Base-by-base conservation (phyloP, 2,113 vertebrate genomes). In the Peromyscus leucopus region DNA sequence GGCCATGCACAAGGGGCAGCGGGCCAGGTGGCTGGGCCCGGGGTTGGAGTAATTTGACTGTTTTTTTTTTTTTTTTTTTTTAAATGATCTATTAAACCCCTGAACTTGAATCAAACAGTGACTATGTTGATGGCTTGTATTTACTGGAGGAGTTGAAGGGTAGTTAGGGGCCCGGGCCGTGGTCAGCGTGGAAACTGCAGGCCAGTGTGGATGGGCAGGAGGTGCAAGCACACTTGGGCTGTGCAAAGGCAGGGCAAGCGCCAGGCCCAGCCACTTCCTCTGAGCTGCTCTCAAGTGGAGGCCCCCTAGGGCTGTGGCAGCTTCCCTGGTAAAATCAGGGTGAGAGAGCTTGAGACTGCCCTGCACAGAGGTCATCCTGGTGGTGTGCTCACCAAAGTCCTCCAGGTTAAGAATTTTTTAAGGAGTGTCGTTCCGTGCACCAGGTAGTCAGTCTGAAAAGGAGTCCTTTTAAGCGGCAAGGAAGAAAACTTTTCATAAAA, bases 71-170 rank as follows among this genome's bases (percentile, higher is more conserved):
- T 98, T 99, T 99, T 99, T 99, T 98, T 98, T 99, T 99, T 99
- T 98, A 98, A 99, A 99, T 99, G 99, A 99, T 99, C 99, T 99
- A 99, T 99, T 99, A 99, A 99, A 99, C 99, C 99, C 99, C 99
- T 99, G 99, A 99, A 99, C 99, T 99, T 99, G 99, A 99, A 99
- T 99, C 99, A 99, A 99, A 99, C 98, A 99, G 99, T 99, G 99
- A 99, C 99, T 98, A 99, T 97, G 99, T 99, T 99, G 99, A 99
- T 99, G 99, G 99, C 98, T 86, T 86, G 99, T 99, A 99, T 99
- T 99, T 99, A 99, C 99, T 99, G 95, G 72, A 96, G 98, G 98
- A 98, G 98, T 98, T 98, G 98, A 89, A 98, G 75, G 98, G 98
- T 98, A 98, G 98, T 19, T 98, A 99, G 98, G 98, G 98, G 96